Base-by-base conservation (phyloP, 2,888 invertebrate species). In the Caenorhabditis sp. region DNA sequence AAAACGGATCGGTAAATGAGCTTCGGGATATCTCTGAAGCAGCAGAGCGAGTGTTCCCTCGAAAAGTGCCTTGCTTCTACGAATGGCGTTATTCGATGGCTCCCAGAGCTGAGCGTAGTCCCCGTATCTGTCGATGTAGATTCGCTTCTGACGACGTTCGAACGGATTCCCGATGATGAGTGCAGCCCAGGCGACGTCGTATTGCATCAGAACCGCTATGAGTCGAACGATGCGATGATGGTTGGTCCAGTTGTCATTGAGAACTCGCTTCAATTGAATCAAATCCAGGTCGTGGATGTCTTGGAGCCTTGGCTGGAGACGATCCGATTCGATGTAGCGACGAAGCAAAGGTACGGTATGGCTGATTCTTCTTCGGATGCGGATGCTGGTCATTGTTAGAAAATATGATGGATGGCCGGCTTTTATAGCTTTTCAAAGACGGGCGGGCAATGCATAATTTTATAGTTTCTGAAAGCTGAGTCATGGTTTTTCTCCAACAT, bases 191-290 rank as follows among this genome's bases (percentile, higher is more conserved):
- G 24, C 31, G 8, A 19, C 5, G 28, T 68, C 51, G n/a, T 35
- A 19, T 35, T 51, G 19, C 16, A 19, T 7, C 19, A 68, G 22
- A 3, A 4, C n/a, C 4, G 3, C 7, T n/a, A 35, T 47, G 2
- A 22, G 12, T 35, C 14, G n/a, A 6, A 51, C 51, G 8, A 68
- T 28, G 8, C 44, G 44, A 28, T 47, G 16, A 22, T 68, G 14
- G 22, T 68, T 28, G 14, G 19, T 35, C 31, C 66, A 44, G 51
- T 68, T 68, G 35, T 68, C 66, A 1, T 14, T 14, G 14, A 68
- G 12, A 19, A 68, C 66, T 5, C 51, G 28, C 19, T 51, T 68
- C 22, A 68, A 22, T 19, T 68, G 66, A 6, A 16, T 16, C 22
- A 26, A 22, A 2, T 64, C 64, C 16, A 64, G 22, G 28, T 26